phyloP scores from a whole-genome alignment of 2,797 vertebrate species.

The Bovichtus variegatus region DNA sequence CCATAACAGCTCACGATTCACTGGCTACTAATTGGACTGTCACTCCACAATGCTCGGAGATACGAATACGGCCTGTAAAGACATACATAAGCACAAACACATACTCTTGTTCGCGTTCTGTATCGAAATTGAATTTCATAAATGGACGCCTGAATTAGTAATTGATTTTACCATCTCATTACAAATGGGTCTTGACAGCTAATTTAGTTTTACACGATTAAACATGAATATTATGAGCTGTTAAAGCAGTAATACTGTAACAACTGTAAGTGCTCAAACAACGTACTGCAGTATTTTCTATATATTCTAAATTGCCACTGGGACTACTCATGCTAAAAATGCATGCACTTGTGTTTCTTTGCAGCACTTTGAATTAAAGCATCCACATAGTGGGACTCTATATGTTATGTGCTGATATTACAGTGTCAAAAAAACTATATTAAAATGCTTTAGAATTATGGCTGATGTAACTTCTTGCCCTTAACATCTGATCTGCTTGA shows the following conservation, averaged over 20 bases:
- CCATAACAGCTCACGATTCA: conserved; percentile 82
- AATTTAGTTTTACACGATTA: conserved; percentile 76
- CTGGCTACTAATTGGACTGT: conserved; percentile 86
- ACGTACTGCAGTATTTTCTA: conserved; percentile 26
- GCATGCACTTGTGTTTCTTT: conserved; percentile 10
- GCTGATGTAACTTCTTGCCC: conserved; percentile 28
- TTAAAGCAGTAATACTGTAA: conserved; percentile 57
- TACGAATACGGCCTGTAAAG: conserved; percentile 69
- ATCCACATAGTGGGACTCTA: conserved; percentile 2
- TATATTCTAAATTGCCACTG: conserved; percentile 24
- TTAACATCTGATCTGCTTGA: conserved; percentile 36
- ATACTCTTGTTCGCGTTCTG: conserved; percentile 34
- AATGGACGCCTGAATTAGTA: conserved; percentile 67
- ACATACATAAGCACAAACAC: conserved; percentile 63
- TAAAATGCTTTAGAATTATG: conserved; percentile 36
- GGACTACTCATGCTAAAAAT: conserved; percentile 27
- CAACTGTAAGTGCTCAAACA: conserved; percentile 44
- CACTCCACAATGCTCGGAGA: conserved; percentile 70
- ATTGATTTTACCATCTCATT: conserved; percentile 75
- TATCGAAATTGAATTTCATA: conserved; percentile 70
- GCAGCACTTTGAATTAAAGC: conserved; percentile 28
- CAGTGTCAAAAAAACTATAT: conserved; percentile 33
- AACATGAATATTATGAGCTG: conserved; percentile 71
- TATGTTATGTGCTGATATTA: conserved; percentile 31
- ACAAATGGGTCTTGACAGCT: conserved; percentile 72